A percentile compares a stretch with the other conserved stretches of the same genome.
phyloP scores from a whole-genome alignment of 2,797 vertebrate genomes.

The Premnoplex brunnescens region DNA sequence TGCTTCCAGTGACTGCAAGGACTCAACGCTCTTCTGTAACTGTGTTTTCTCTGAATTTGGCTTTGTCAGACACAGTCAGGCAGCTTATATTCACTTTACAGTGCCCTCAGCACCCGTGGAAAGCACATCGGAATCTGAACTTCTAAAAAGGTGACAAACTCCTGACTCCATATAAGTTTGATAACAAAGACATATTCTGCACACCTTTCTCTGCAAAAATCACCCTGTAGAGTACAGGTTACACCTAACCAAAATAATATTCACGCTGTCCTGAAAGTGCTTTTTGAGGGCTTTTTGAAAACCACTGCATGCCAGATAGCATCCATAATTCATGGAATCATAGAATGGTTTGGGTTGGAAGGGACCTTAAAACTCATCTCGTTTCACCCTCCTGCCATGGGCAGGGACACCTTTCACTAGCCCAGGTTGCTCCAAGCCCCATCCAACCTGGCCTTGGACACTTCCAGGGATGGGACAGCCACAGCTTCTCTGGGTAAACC shows the following conservation, averaged over 20 bases:
- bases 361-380: not conserved
- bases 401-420: not conserved
- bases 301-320: not conserved
- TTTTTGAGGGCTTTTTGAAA: not conserved
- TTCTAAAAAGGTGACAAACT: not conserved
- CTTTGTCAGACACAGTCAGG: not conserved
- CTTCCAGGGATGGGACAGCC: not conserved
- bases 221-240: accelerated
- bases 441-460: not conserved
- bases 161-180: not conserved
- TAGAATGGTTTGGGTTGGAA: not conserved
- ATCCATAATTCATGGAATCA: not conserved
- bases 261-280: not conserved
- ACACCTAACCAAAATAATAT: not conserved
- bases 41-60: not conserved
- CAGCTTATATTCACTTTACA: not conserved
- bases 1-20: not conserved
- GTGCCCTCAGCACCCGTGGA: not conserved
- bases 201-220: not conserved
- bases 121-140: not conserved
- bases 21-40: not conserved
- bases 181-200: not conserved
- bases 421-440: not conserved
- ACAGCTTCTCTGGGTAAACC: not conserved
- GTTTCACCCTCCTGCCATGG: not conserved